These are phyloP conservation scores for Onychostruthus taczanowskii DNA, from an alignment of 2,113 vertebrate species.

Conservation along the genomic window DNA sequence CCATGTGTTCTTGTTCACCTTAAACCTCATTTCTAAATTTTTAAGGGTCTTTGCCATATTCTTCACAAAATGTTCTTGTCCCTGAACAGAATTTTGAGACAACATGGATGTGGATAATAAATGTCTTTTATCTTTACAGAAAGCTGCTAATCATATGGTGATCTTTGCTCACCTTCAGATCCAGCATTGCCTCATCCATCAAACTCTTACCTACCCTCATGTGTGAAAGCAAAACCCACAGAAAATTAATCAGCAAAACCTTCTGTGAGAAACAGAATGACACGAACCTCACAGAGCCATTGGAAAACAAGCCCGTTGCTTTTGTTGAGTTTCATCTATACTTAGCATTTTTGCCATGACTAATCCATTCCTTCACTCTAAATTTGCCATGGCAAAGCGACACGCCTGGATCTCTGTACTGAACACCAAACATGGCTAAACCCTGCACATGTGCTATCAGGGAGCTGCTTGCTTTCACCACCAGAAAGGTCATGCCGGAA, in stretches of 20 bases:
- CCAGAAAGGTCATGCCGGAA: conserved; percentile 34
- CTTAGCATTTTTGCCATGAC: conserved; percentile 28
- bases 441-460: not conserved
- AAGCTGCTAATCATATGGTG: not conserved
- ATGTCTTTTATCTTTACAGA: not conserved
- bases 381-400: conserved; percentile 17
- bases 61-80: not conserved
- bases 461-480: conserved; percentile 25
- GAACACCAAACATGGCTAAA: conserved; percentile 23
- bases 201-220: not conserved
- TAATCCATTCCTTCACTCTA: conserved; percentile 34
- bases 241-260: not conserved
- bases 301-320: not conserved
- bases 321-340: conserved; percentile 6
- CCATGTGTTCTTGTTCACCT: not conserved
- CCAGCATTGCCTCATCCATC: not conserved
- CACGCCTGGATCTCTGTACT: not conserved
- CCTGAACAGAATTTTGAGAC: not conserved
- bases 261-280: not conserved
- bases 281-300: not conserved
- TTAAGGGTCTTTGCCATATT: not conserved
- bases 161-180: not conserved
- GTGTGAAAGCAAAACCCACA: not conserved
- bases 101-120: not conserved
- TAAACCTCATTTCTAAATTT: not conserved